Conservation (phyloP, 2,888 invertebrate species). For the Metalampra italica region DNA sequence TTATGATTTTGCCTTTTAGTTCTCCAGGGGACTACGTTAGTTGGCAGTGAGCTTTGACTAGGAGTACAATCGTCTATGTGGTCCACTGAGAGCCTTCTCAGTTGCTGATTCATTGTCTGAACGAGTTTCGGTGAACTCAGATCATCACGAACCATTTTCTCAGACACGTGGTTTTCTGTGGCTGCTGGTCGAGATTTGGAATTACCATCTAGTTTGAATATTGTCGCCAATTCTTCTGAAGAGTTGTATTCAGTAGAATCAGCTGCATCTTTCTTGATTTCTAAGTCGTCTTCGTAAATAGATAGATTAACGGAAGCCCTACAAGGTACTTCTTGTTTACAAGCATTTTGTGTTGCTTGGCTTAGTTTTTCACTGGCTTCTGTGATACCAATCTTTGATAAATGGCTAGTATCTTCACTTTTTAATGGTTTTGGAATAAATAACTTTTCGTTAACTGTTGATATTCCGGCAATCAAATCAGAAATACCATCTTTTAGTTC, state of each 20-base stretch:
- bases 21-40: conserved; percentile 70
- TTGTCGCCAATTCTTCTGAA: conserved; percentile 81
- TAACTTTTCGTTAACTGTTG: conserved; percentile 69
- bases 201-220: conserved; percentile 71
- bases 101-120: conserved; percentile 64
- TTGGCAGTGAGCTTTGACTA: conserved; percentile 72
- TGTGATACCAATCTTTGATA: conserved; percentile 40
- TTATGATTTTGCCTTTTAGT: conserved; percentile 62
- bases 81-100: conserved; percentile 64
- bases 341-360: conserved; percentile 41
- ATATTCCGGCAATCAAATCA: conserved; percentile 71
- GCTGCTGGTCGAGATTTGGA: conserved; percentile 27
- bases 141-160: conserved; percentile 47
- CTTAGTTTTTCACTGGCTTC: conserved; percentile 55
- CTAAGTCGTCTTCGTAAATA: conserved; percentile 67
- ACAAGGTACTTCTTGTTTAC: conserved; percentile 38
- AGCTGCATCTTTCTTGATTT: conserved; percentile 54
- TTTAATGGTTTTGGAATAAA: conserved; percentile 48
- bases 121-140: conserved; percentile 72
- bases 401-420: conserved; percentile 22
- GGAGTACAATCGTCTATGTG: conserved; percentile 53
- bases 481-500: conserved; percentile 74
- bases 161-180: conserved; percentile 32
- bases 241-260: conserved; percentile 81
- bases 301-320: conserved; percentile 62